These are phyloP conservation scores for Sebastes flavidus DNA, from an alignment of 2,797 vertebrate species.

Conservation along the genomic window DNA sequence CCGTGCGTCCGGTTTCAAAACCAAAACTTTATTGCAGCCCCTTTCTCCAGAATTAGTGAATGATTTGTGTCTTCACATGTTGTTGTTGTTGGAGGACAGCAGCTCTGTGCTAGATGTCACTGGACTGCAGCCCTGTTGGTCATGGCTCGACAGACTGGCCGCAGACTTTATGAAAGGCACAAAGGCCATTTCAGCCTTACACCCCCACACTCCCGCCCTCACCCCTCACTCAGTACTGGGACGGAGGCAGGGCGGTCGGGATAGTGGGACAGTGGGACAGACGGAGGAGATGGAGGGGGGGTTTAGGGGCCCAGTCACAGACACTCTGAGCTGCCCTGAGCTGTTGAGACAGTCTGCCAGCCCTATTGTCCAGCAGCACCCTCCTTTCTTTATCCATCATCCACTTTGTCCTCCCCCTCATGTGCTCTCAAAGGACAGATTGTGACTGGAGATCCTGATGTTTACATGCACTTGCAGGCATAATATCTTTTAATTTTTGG, in stretches of 20 bases:
- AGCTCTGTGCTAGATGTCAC: constrained; percentile 8
- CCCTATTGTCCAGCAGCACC: constrained; percentile 67
- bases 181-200: constrained; percentile 54
- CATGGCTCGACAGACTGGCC: constrained; percentile 33
- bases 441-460: constrained; percentile 16
- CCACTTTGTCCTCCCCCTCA: constrained; percentile 27
- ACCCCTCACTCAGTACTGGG: constrained; percentile 24
- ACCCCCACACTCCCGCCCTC: constrained; percentile 17
- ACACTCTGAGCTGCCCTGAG: constrained; percentile 75
- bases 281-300: constrained; percentile 53
- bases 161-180: constrained; percentile 60
- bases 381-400: constrained; percentile 70
- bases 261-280: constrained; percentile 61
- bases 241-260: constrained; percentile 45
- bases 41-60: neutral
- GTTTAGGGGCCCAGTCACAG: constrained; percentile 58
- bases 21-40: neutral
- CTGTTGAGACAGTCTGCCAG: constrained; percentile 72
- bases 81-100: constrained; percentile 35
- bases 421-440: constrained; percentile 29
- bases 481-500: neutral
- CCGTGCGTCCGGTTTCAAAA: neutral
- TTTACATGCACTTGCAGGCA: constrained; percentile 9
- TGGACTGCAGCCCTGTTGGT: constrained; percentile 32
- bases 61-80: constrained; percentile 20